Evolutionary conservation across 2,113 vertebrate species (phyloP).

Genomic region (Hyaena hyaena): DNA sequence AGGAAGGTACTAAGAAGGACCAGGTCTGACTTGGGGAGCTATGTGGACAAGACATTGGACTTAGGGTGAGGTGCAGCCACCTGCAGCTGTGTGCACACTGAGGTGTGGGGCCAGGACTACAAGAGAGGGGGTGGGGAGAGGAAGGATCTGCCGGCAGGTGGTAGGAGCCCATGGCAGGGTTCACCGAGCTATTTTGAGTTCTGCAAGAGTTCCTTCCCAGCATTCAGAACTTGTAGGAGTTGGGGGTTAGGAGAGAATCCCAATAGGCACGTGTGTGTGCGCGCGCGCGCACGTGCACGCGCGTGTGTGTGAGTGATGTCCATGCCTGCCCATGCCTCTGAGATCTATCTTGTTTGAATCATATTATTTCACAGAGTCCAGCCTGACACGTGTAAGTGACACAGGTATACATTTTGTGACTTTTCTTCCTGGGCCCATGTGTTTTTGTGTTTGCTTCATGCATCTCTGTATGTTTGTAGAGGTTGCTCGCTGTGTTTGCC

Average conservation of each 20-base stretch:
- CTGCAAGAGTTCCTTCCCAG: background rate
- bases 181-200: background rate
- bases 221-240: background rate
- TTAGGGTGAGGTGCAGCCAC: no score
- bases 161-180: background rate
- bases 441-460: background rate
- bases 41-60: background rate
- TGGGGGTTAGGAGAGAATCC: constrained; percentile 21
- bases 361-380: background rate
- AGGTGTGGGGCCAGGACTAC: rapidly evolving
- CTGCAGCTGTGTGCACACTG: rapidly evolving
- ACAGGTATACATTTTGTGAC: rapidly evolving
- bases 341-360: background rate
- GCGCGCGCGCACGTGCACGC: background rate
- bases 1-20: background rate
- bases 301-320: background rate
- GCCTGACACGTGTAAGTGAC: background rate
- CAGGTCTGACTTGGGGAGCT: background rate
- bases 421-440: background rate
- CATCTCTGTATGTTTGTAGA: background rate
- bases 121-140: background rate
- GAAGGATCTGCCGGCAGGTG: background rate
- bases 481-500: background rate
- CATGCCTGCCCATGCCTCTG: background rate
- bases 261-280: constrained; percentile 20